These are phyloP conservation scores for Drosophila trapezifrons DNA, from an alignment of 1,140 invertebrate genomes.

Conservation along the genomic window DNA sequence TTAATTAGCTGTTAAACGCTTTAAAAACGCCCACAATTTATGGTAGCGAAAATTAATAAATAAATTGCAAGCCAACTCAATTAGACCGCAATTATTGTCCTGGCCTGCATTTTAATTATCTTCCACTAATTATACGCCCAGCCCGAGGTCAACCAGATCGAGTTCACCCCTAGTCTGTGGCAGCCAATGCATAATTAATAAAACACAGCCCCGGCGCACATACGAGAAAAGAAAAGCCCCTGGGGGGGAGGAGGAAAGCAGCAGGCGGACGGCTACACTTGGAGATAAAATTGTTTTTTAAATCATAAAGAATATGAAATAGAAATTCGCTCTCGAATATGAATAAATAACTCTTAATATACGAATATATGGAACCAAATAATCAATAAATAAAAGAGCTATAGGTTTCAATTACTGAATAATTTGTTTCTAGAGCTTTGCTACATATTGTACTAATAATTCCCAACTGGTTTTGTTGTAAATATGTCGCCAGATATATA, in stretches of 20 bases:
- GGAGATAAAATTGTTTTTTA: not conserved
- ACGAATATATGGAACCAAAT: too few species aligned
- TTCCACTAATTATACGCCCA: slow-evolving; percentile 26
- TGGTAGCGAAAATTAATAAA: slow-evolving; percentile 33
- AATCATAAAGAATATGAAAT: not conserved
- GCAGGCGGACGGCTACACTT: slow-evolving; percentile 1
- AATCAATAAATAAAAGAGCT: too few species aligned
- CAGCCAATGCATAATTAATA: slow-evolving; percentile 69
- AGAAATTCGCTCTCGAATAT: not conserved
- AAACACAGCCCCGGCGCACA: slow-evolving; percentile 17
- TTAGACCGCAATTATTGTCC: slow-evolving; percentile 62
- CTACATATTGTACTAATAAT: too few species aligned
- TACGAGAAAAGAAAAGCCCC: not conserved
- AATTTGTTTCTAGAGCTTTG: too few species aligned
- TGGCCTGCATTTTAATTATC: slow-evolving; percentile 60
- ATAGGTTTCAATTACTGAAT: too few species aligned
- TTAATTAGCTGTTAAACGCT: slow-evolving; percentile 36
- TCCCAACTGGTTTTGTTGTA: too few species aligned
- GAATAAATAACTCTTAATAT: not conserved
- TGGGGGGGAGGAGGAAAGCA: not conserved
- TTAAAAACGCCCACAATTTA: slow-evolving; percentile 18
- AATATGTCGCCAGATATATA: too few species aligned
- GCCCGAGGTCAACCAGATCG: slow-evolving; percentile 28
- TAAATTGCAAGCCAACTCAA: slow-evolving; percentile 70
- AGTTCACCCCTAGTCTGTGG: slow-evolving; percentile 19